A percentile compares a stretch with the other conserved stretches of the same genome.
phyloP scores from a whole-genome alignment of 2,113 vertebrate species.

The Henicopernis longicauda region DNA sequence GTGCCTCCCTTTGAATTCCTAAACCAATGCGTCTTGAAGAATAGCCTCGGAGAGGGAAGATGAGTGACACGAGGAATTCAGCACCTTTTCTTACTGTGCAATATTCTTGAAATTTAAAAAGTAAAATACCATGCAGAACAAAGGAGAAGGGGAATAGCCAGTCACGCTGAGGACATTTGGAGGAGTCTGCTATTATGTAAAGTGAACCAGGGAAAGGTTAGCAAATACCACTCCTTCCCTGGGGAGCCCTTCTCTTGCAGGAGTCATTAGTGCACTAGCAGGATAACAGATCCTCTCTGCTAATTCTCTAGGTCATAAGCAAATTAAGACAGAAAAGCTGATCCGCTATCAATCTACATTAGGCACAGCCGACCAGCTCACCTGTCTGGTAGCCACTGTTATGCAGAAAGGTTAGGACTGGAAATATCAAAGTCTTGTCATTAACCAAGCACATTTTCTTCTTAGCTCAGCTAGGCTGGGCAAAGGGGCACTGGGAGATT shows the following conservation, averaged over 20 bases:
- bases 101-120: not conserved
- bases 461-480: not conserved
- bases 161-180: not conserved
- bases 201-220: not conserved
- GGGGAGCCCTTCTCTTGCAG: slow-evolving; percentile 15
- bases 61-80: not conserved
- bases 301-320: slow-evolving; percentile 31
- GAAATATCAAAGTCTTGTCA: not conserved
- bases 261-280: not conserved
- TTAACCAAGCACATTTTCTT: not conserved
- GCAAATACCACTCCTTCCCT: slow-evolving; percentile 32
- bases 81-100: not conserved
- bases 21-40: slow-evolving; percentile 7
- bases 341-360: not conserved
- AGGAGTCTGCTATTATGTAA: slow-evolving; percentile 32
- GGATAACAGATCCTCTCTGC: not conserved
- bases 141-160: not conserved
- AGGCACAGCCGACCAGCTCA: not conserved
- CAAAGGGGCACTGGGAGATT: not conserved
- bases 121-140: not conserved
- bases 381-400: not conserved
- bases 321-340: slow-evolving; percentile 42
- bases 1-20: slow-evolving; percentile 36
- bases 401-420: not conserved
- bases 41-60: slow-evolving; percentile 1